Base-by-base conservation (phyloP, 2,888 invertebrate genomes). In the Pristionchus japonicus region DNA sequence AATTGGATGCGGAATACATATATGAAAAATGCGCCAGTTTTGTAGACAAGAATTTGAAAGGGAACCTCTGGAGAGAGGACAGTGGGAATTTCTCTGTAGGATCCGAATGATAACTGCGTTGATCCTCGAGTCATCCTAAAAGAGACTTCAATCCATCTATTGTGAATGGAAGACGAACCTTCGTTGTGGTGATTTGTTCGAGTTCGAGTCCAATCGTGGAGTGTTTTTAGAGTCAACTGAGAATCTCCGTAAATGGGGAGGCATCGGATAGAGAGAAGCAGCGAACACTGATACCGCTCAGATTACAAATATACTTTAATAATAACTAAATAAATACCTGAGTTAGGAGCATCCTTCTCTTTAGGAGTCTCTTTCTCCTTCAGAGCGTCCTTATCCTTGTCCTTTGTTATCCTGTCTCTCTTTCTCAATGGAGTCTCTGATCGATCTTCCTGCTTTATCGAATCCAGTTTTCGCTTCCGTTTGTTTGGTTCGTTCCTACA, bases 21-120 rank as follows among this genome's bases (percentile, higher is more conserved):
- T 20, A 23, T 57, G 13, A 57, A 20, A 13, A 20, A 57, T 4
- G n/a, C n/a, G n/a, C n/a, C n/a, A n/a, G n/a, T n/a, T n/a, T n/a
- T n/a, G 17, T 57, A 57, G 17, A 20, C 17, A 57, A 57, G 3
- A 20, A 57, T 57, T 2, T 7, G 23, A 74, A 20, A 31, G 13
- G 13, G 3, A 40, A 86, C 70, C 49, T 86, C 70, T 23, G 86
- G 86, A 0, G 86, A 86, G 0, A 86, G 31, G 15, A 86, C 67
- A 27, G 27, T 40, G 31, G 34, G 20, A 7, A n/a, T 23, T 17
- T 86, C 49, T 23, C 86, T 3, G 23, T 86, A 86, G n/a, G 23
- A 6, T 4, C 11, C 27, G 64, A 85, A 85, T 23, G 84, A 61
- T 7, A 64, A 11, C 15, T 52, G 85, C 52, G 85, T 37, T 40